phyloP scores from a whole-genome alignment of 1,140 invertebrate species.

The Trichonephila inaurata region DNA sequence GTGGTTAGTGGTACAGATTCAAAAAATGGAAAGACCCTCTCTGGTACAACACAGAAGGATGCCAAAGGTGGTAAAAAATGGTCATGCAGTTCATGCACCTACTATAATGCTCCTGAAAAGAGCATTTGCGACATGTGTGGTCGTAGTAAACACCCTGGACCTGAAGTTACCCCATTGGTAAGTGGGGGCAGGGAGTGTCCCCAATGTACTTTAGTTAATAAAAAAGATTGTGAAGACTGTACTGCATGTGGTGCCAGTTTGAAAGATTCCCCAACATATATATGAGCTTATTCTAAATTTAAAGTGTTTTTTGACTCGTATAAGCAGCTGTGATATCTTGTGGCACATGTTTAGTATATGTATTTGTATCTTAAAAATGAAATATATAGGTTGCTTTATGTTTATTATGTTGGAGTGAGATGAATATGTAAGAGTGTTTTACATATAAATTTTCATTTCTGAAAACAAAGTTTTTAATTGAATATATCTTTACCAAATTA shows the following conservation, averaged over 20 bases:
- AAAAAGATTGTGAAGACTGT: conserved; percentile 85
- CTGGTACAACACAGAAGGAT: conserved; percentile 10
- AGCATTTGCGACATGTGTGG: conserved; percentile 90
- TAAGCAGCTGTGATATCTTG: conserved; percentile 73
- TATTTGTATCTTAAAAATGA: background rate
- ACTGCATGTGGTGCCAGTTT: conserved; percentile 86
- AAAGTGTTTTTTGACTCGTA: conserved; percentile 42
- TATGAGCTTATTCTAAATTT: conserved; percentile 82
- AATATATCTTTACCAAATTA: background rate
- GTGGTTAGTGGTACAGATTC: background rate
- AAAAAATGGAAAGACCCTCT: conserved; percentile 49
- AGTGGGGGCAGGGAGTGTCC: conserved; percentile 89
- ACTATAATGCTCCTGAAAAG: conserved; percentile 83
- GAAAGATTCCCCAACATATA: conserved; percentile 89
- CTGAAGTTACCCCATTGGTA: conserved; percentile 85
- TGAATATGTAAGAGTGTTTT: background rate
- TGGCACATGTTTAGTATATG: conserved; percentile 58
- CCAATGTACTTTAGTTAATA: conserved; percentile 87
- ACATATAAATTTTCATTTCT: background rate
- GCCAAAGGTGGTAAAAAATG: conserved; percentile 81
- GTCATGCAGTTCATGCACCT: conserved; percentile 88
- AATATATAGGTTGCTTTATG: background rate
- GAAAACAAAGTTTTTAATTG: background rate
- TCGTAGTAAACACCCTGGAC: conserved; percentile 84
- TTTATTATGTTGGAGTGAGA: background rate